Evolutionary conservation across 1,140 invertebrate genomes (phyloP), one percentile per base, ranked within the genome.

Genomic region (Meloidogyne chitwoodi): DNA sequence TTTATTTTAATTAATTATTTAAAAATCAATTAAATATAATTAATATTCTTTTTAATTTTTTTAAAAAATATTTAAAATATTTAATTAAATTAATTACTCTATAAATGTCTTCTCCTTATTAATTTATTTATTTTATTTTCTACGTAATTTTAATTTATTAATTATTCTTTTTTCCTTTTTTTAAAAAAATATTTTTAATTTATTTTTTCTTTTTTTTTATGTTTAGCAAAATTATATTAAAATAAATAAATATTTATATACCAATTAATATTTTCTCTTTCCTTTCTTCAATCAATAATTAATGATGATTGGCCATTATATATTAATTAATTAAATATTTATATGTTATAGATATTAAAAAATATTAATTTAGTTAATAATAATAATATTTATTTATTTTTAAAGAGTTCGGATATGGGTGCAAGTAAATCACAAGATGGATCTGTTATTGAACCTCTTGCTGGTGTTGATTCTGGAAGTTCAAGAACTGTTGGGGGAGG

Each of bases 391-490:
- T 5, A 14, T 27, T 56, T 63, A 24, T 62, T 34, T 72, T 3
- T 14, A 14, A 34, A 73, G 71, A 73, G 71, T 38, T 73, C 71
- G 3, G 71, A 73, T 19, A 73, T 73, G 71, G 71, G 71, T 63
- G 71, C 71, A 16, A 73, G 22, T 22, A 73, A 73, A 34, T 73
- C 71, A 22, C n/a, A 34, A 34, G 71, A 73, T 64, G 71, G 71
- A 14, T 73, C 70, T 24, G 70, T 73, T 19, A 62, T 73, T 73
- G 70, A 73, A 64, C 70, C 70, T 61, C 56, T 73, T 29, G 70
- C 70, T 6, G 67, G 67, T 56, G 67, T 68, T 70, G 71, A 73
- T 48, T 73, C 71, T 29, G 64, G 71, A 44, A 73, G 71, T 31
- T 73, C 71, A 38, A 61, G 71, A n/a, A 73, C 71, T 11, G 56